Base-by-base conservation (phyloP, 2,113 vertebrate species). In the Otus sunia region DNA sequence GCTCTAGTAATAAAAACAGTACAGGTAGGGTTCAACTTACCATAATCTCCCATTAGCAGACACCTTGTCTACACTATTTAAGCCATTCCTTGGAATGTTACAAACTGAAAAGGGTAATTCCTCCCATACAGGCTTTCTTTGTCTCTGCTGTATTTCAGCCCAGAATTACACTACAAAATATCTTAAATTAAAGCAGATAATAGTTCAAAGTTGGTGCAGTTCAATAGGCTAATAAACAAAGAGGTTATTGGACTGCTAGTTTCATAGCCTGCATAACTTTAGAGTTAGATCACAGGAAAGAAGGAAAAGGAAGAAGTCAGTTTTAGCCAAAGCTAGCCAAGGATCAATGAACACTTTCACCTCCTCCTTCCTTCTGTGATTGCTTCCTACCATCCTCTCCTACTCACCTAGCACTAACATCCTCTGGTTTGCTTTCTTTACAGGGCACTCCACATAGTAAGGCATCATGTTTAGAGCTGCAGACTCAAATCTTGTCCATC, bases 151-250 rank as follows among this genome's bases (percentile, higher is more conserved):
- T 52, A 83, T 60, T 86, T 73, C 45, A 83, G 32, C 27, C 8
- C 45, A 76, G 27, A 88, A 76, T 76, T 83, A 68, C 1, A 36
- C 27, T 73, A 36, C 27, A 36, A 25, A 45, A 4, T 20, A 52
- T 64, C 69, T 78, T 64, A 85, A 79, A 72, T 82, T 76, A 76
- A 93, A 79, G 34, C 55, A 91, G 59, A 62, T 2, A 86, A 89
- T 50, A 93, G 75, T 95, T 94, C 79, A 86, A 94, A 90, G 75
- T 75, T 47, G 80, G 63, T 67, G 20, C 60, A 83, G 75, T 87
- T 87, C 90, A 94, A 75, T 0, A 73, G 68, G 30, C 62, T 76
- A 86, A 86, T 76, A 90, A 90, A 77, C 63, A 94, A 49, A 88
- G 63, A 67, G 86, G 90, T 87, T 87, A 79, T 14, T 82, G 87